Conservation (phyloP, 2,888 invertebrate species). For the Cotesia congregata region DNA sequence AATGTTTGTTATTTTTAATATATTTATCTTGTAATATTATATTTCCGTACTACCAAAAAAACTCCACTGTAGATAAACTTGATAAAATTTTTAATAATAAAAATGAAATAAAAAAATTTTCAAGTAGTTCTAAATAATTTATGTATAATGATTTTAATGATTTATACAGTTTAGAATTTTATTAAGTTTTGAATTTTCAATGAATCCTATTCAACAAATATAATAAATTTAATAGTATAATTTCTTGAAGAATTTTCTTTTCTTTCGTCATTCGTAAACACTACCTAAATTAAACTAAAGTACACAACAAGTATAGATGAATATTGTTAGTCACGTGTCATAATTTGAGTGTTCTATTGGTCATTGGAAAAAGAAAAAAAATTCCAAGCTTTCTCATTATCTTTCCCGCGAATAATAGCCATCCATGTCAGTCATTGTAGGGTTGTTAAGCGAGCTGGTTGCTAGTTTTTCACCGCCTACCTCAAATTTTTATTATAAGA, state of each 20-base stretch:
- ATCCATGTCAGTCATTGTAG: neutral
- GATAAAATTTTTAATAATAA: too few relatives aligned
- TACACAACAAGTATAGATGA: neutral
- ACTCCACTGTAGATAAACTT: too few relatives aligned
- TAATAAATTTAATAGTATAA: neutral
- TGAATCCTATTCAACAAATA: neutral
- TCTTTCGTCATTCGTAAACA: neutral
- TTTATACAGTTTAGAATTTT: too few relatives aligned
- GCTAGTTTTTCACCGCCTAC: neutral
- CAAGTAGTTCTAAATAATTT: too few relatives aligned
- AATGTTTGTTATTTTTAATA: too few relatives aligned
- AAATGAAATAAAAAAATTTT: too few relatives aligned
- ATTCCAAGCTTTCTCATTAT: neutral
- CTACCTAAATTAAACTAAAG: neutral
- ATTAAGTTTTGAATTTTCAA: neutral
- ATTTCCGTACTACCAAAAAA: too few relatives aligned
- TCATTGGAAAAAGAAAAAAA: neutral
- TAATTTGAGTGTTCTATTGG: neutral
- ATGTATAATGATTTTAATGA: too few relatives aligned
- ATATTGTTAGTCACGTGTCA: neutral
- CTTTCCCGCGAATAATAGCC: neutral
- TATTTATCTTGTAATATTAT: too few relatives aligned
- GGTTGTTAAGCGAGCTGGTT: neutral
- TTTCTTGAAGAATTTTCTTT: neutral
- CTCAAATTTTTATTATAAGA: neutral